Conservation (phyloP, 2,113 vertebrate species). For the Oryzias woworae region DNA sequence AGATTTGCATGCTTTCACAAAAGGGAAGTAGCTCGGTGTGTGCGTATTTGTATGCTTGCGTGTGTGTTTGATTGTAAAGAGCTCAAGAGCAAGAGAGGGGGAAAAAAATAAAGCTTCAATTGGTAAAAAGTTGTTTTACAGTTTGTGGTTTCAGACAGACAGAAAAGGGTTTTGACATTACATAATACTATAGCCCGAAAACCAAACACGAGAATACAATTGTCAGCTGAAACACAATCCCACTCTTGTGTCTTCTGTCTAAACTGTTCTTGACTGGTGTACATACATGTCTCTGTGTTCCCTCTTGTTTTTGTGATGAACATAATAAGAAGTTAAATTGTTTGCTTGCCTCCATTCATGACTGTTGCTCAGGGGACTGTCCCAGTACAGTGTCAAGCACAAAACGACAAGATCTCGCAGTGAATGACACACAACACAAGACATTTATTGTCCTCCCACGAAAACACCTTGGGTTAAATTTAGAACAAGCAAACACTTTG, state of each 20-base stretch:
- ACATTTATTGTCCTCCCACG: constrained; percentile 54
- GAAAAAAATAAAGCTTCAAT: constrained; percentile 34
- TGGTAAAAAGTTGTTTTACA: constrained; percentile 40
- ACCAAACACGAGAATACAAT: constrained; percentile 12
- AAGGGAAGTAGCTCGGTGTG: constrained; percentile 74
- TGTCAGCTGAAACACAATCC: not conserved
- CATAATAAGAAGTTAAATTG: constrained; percentile 3
- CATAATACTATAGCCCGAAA: constrained; percentile 1
- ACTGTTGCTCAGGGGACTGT: constrained; percentile 46
- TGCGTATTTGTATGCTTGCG: constrained; percentile 24
- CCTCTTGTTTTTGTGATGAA: constrained; percentile 6
- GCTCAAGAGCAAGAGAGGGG: constrained; percentile 9
- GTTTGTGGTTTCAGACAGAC: constrained; percentile 54
- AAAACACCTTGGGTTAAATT: constrained; percentile 58
- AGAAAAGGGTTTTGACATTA: constrained; percentile 20
- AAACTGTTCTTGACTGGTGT: constrained; percentile 1
- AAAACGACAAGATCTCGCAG: constrained; percentile 34
- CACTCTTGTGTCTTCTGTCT: constrained; percentile 1
- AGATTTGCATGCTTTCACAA: constrained; percentile 82
- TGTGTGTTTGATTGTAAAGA: constrained; percentile 28
- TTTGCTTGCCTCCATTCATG: constrained; percentile 1
- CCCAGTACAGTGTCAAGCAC: constrained; percentile 51
- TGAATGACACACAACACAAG: constrained; percentile 50
- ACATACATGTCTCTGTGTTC: not conserved
- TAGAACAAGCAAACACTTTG: constrained; percentile 52